Evolutionary conservation across 2,797 vertebrate genomes (phyloP), one percentile per base, ranked within the genome.

Genomic region (Tadarida brasiliensis): DNA sequence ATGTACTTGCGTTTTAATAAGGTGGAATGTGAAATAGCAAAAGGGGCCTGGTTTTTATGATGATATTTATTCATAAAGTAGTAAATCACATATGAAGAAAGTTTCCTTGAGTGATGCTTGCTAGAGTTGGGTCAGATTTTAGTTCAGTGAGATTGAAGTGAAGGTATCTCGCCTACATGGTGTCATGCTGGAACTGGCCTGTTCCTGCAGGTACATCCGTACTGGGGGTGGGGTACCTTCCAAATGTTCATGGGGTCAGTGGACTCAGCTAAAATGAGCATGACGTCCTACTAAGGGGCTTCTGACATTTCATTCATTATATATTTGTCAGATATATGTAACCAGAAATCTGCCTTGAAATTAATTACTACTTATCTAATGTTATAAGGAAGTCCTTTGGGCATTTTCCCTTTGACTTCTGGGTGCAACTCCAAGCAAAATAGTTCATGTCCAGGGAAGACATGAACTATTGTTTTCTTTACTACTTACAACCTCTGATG

Each of bases 1-100:
- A 28, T 93, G 80, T 5, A 76, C 90, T 51, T 63, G 3, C 94
- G 82, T 94, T 98, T 97, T 97, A 97, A 96, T 96, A 96, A 96
- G 71, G 61, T 85, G 83, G 77, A 95, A 74, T 91, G 70, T 59
- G 70, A 97, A 97, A 89, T 81, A 95, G n/a, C 56, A 96, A 93
- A 86, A 82, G 74, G 56, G 54, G 12, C 4, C 68, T 93, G 83
- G 73, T 82, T 95, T 95, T 71, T 77, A 71, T 70, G 87, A 84
- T 82, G 57, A 65, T 96, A 96, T 96, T 91, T 97, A 96, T 95
- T 96, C 86, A 90, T 93, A 96, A 93, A 44, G 22, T 92, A 67
- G 39, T 95, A 91, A 95, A 87, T 95, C 83, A 93, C 67, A 70
- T 82, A 91, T 71, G 71, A 90, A 91, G 70, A 95, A 97, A 76